Evolutionary conservation across 2,113 vertebrate species (phyloP).

Genomic region (Pampusana beccarii): DNA sequence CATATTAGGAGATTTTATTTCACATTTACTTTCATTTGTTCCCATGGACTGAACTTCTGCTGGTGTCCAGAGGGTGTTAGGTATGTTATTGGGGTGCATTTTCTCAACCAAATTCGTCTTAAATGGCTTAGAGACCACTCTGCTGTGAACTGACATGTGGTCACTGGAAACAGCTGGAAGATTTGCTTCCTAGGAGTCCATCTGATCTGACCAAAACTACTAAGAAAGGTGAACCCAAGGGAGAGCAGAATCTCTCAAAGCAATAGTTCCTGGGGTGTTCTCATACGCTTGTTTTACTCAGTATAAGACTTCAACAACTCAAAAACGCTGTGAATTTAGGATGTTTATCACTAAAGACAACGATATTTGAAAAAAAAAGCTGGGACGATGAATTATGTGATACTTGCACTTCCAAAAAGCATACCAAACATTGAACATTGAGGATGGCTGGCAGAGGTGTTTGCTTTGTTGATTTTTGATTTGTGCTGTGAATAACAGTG

Average conservation of each 20-base stretch:
- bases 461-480: neutral
- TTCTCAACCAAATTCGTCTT: neutral
- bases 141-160: neutral
- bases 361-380: neutral
- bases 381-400: neutral
- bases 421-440: neutral
- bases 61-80: neutral
- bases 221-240: neutral
- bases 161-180: neutral
- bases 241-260: neutral
- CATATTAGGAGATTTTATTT: neutral
- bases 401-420: neutral
- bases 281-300: neutral
- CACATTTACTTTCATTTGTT: neutral
- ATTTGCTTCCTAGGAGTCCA: neutral
- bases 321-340: neutral
- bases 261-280: neutral
- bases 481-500: neutral
- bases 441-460: neutral
- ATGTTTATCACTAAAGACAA: neutral
- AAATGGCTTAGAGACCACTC: neutral
- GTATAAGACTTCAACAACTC: rapidly evolving
- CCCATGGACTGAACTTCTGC: neutral
- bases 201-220: neutral
- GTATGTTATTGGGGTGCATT: neutral